phyloP scores from a whole-genome alignment of 2,888 invertebrate species.

The Orgyia antiqua region DNA sequence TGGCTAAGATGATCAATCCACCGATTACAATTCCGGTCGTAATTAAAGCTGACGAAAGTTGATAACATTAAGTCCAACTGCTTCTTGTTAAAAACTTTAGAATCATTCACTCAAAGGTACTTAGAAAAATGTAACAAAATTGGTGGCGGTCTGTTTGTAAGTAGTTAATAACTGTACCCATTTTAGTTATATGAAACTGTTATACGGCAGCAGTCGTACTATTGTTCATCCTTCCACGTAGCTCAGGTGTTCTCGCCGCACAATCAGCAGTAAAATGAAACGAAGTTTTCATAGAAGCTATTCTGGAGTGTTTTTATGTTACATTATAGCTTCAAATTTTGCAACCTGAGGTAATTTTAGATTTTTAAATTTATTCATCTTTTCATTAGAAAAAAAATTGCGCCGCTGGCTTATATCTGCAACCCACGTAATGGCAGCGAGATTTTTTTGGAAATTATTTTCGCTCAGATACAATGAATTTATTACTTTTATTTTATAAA shows the following conservation, averaged over 20 bases:
- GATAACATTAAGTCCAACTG: conserved; percentile 2
- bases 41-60: conserved; percentile 14
- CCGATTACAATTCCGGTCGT: conserved; percentile 23
- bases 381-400: conserved; percentile 13
- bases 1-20: conserved; percentile 22
- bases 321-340: conserved; percentile 33
- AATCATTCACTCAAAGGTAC: not conserved
- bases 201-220: conserved; percentile 29
- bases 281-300: conserved; percentile 45
- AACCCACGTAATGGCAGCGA: not conserved
- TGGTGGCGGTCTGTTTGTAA: conserved; percentile 11
- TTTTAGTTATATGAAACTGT: conserved; percentile 14
- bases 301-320: conserved; percentile 40
- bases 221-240: conserved; percentile 32
- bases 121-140: conserved; percentile 10
- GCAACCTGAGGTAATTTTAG: conserved; percentile 16
- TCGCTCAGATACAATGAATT: conserved; percentile 7
- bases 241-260: conserved; percentile 61
- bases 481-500: conserved; percentile 10
- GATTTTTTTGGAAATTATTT: not conserved
- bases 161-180: conserved; percentile 10
- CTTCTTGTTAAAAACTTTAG: conserved; percentile 1
- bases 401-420: conserved; percentile 12
- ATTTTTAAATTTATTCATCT: conserved; percentile 17
- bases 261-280: conserved; percentile 71